Conservation (phyloP, 2,888 invertebrate genomes). For the Rapana venosa region DNA sequence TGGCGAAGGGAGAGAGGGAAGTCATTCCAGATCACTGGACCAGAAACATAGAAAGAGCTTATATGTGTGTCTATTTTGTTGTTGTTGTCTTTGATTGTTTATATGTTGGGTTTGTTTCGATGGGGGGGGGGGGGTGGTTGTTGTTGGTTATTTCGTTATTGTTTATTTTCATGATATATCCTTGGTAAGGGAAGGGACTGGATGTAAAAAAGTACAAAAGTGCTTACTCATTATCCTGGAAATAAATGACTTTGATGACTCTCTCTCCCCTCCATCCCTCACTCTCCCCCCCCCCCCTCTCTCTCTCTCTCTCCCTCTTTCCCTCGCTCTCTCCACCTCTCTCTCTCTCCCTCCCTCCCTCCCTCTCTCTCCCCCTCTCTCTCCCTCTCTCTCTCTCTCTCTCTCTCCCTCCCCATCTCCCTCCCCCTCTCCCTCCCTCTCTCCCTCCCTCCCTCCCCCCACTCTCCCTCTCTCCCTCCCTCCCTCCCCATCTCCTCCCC, state of each 20-base stretch:
- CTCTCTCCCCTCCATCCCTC: neutral
- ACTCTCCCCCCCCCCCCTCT: neutral
- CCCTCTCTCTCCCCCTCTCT: neutral
- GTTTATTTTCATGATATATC: too few relatives aligned
- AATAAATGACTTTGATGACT: neutral
- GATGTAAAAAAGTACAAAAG: too few relatives aligned
- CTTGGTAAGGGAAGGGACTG: too few relatives aligned
- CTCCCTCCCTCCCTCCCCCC: neutral
- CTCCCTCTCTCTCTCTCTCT: conserved; percentile 1
- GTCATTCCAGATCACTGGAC: too few relatives aligned
- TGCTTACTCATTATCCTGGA: too few relatives aligned
- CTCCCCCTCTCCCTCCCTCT: neutral
- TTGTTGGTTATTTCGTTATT: too few relatives aligned
- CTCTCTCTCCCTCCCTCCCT: neutral
- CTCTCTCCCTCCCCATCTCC: neutral
- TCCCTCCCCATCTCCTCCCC: neutral
- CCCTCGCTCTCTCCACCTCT: neutral
- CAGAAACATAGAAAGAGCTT: too few relatives aligned
- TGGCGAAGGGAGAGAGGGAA: too few relatives aligned
- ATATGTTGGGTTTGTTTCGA: too few relatives aligned
- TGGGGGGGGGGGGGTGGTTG: too few relatives aligned
- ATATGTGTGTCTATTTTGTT: too few relatives aligned
- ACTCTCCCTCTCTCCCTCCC: neutral
- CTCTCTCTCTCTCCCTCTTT: neutral
- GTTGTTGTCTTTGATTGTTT: too few relatives aligned